Conservation (phyloP, 2,797 vertebrate genomes). For the Anguilla megastoma region DNA sequence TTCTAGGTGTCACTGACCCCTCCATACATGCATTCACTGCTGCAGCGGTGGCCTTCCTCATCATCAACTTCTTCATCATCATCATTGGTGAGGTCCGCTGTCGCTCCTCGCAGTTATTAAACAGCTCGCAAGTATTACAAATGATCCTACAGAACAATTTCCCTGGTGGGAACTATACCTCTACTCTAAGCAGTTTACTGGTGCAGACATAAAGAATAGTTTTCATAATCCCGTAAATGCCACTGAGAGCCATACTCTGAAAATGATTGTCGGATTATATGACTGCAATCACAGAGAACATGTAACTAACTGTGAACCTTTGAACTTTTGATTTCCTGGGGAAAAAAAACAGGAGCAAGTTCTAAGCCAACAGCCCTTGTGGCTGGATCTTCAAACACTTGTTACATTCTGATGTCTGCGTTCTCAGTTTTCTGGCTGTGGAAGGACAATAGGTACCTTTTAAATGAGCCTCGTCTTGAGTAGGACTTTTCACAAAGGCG, state of each 20-base stretch:
- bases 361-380: no score
- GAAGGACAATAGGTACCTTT: neutral
- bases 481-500: neutral
- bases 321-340: neutral
- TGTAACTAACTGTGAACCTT: neutral
- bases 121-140: neutral
- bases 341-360: neutral
- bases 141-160: neutral
- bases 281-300: neutral
- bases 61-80: conserved; percentile 45
- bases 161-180: neutral
- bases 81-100: conserved; percentile 35
- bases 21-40: conserved; percentile 41
- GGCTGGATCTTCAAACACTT: neutral
- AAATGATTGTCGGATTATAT: neutral
- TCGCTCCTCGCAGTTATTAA: no score
- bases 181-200: neutral
- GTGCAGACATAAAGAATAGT: neutral
- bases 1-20: neutral
- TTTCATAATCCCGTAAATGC: neutral
- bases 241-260: neutral
- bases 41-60: conserved; percentile 39
- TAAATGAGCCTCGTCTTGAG: neutral
- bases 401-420: neutral
- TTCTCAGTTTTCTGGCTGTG: neutral